These are phyloP conservation scores for Bilobella aurantiaca DNA, from an alignment of 1,140 invertebrate species.

Conservation along the genomic window DNA sequence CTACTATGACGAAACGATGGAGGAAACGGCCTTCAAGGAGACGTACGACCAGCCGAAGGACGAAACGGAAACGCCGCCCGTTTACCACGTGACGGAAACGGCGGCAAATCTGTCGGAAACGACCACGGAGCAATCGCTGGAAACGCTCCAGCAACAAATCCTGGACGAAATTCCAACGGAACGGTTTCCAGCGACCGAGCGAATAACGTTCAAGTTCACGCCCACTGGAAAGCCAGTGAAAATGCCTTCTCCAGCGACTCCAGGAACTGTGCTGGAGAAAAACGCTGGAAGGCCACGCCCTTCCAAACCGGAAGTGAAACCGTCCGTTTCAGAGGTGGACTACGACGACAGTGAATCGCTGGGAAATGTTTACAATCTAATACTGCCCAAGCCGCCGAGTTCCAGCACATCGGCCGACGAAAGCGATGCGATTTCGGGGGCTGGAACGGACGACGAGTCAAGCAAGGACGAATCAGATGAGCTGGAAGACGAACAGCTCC, in stretches of 20 bases:
- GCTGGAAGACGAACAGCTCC: not conserved
- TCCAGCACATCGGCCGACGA: not conserved
- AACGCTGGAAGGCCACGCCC: not conserved
- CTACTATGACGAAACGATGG: slow-evolving; percentile 27
- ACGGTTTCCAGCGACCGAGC: not conserved
- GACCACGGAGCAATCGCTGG: not conserved
- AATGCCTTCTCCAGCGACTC: not conserved
- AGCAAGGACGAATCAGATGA: slow-evolving; percentile 9
- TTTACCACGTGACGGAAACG: not conserved
- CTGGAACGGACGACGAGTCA: slow-evolving; percentile 3
- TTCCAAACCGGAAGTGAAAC: not conserved
- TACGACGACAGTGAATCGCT: slow-evolving; percentile 1
- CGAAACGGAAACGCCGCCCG: not conserved
- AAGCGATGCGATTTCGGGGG: not conserved
- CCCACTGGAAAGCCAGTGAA: not conserved
- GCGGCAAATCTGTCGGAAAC: not conserved
- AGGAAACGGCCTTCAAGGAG: slow-evolving; percentile 17
- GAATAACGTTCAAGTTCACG: not conserved
- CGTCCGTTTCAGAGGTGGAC: not conserved
- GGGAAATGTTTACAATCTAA: slow-evolving; percentile 3
- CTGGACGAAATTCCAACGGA: not conserved
- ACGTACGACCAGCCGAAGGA: not conserved
- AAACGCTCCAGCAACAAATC: not conserved
- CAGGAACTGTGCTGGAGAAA: not conserved
- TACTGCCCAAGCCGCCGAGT: not conserved